Conservation (phyloP, 30 jellyfish, hydroid and myxozoan genomes). For the Phacellophora camtschatica region DNA sequence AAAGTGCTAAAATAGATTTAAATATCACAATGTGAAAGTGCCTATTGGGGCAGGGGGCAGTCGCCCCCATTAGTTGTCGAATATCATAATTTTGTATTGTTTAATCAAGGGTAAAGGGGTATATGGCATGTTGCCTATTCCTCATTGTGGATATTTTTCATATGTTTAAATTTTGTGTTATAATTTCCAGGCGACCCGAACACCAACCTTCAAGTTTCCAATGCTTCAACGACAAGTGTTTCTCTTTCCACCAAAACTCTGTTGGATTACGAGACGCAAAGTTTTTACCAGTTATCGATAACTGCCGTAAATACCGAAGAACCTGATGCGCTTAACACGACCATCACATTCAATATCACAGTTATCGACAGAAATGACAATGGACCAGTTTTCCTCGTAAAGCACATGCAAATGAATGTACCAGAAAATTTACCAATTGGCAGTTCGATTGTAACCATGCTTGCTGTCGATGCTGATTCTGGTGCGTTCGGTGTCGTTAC, state of each 20-base stretch:
- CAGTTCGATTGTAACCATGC: slow-evolving; percentile 20
- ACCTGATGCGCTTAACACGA: slow-evolving; percentile 65
- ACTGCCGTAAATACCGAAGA: slow-evolving; percentile 84
- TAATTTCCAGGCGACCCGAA: slow-evolving; percentile 63
- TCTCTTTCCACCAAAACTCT: slow-evolving; percentile 46
- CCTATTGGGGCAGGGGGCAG: no score
- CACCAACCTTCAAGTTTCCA: slow-evolving; percentile 39
- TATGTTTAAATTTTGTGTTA: not conserved
- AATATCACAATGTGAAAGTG: no score
- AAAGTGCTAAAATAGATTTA: no score
- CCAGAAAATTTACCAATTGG: slow-evolving; percentile 89
- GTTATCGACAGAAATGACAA: slow-evolving; percentile 81
- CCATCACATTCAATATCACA: slow-evolving; percentile 56
- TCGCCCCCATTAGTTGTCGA: no score
- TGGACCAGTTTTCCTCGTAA: slow-evolving; percentile 73
- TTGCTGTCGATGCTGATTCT: slow-evolving; percentile 68
- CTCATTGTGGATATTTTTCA: no score
- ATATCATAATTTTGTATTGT: no score
- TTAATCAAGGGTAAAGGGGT: no score
- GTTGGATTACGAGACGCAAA: slow-evolving; percentile 69
- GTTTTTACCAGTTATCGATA: slow-evolving; percentile 57
- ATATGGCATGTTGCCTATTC: no score
- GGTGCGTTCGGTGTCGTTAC: slow-evolving; percentile 80
- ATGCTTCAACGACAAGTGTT: slow-evolving; percentile 52
- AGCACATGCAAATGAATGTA: slow-evolving; percentile 10